These are phyloP conservation scores for Cygnus buccinator DNA, from an alignment of 2,113 vertebrate species.

Conservation along the genomic window DNA sequence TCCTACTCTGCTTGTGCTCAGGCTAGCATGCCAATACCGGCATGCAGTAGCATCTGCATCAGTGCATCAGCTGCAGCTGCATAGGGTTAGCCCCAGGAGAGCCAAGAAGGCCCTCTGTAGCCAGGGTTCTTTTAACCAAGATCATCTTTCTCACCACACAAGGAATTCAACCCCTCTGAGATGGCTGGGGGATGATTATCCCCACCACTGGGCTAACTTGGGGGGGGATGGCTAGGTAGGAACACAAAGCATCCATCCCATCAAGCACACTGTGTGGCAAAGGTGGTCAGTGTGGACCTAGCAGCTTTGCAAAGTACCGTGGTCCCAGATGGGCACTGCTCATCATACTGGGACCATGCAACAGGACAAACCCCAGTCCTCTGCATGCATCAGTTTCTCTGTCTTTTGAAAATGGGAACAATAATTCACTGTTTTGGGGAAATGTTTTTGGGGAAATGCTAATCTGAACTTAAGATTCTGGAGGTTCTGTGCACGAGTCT, in stretches of 20 bases:
- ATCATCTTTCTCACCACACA: not conserved
- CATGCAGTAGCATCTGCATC: not conserved
- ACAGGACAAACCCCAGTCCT: not conserved
- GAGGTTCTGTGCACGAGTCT: not conserved
- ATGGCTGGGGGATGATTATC: not conserved
- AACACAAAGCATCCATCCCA: not conserved
- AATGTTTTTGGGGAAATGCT: not conserved
- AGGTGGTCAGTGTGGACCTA: not conserved
- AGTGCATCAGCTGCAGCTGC: not conserved
- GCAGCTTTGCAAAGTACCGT: not conserved
- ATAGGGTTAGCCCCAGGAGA: not conserved
- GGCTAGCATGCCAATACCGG: accelerated
- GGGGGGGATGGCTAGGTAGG: not conserved
- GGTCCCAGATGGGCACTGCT: not conserved
- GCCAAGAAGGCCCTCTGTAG: not conserved
- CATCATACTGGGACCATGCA: not conserved
- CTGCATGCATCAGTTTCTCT: not conserved
- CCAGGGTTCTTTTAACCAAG: not conserved
- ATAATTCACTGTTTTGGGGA: not conserved
- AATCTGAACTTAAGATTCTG: not conserved
- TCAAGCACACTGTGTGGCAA: not conserved
- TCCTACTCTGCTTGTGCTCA: not conserved
- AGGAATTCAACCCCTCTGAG: not conserved
- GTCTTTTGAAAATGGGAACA: not conserved
- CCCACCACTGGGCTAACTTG: not conserved